A percentile compares a stretch with the other conserved stretches of the same genome.
These are phyloP conservation scores for Philopedon plagiatum DNA, from an alignment of 2,888 invertebrate species.

Conservation along the genomic window DNA sequence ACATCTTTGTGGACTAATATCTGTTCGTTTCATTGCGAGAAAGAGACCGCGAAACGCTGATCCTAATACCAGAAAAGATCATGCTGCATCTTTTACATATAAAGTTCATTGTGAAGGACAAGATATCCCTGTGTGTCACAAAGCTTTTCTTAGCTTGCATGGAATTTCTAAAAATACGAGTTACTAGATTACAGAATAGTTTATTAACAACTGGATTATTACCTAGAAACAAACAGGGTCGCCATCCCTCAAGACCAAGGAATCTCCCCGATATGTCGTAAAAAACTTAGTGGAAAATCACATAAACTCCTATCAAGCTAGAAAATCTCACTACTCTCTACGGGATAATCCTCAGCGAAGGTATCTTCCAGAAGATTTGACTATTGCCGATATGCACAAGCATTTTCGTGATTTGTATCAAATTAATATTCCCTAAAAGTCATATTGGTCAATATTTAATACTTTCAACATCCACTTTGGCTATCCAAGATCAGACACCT, in stretches of 20 bases:
- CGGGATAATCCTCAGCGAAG: constrained; percentile 13
- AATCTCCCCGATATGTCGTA: background rate
- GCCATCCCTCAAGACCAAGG: constrained; percentile 2
- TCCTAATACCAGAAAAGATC: constrained; percentile 17
- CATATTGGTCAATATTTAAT: constrained; percentile 23
- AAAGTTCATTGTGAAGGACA: constrained; percentile 9
- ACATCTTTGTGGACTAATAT: constrained; percentile 7
- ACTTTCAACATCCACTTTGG: constrained; percentile 25
- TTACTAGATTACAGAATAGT: background rate
- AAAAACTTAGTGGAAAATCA: constrained; percentile 13
- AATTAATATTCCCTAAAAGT: constrained; percentile 20
- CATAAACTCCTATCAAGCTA: constrained; percentile 17
- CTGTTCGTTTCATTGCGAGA: constrained; percentile 18
- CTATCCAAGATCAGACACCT: constrained; percentile 21
- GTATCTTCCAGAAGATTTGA: constrained; percentile 3
- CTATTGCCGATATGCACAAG: constrained; percentile 18
- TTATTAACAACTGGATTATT: background rate
- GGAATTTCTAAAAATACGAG: constrained; percentile 5
- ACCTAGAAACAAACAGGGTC: background rate
- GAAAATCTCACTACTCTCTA: constrained; percentile 14
- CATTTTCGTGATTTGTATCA: constrained; percentile 24
- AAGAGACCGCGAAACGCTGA: constrained; percentile 16
- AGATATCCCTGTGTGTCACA: background rate
- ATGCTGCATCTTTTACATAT: constrained; percentile 12
- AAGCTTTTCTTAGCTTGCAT: constrained; percentile 3